phyloP scores from a whole-genome alignment of 2,797 vertebrate genomes.

The Loris lydekkerianus region DNA sequence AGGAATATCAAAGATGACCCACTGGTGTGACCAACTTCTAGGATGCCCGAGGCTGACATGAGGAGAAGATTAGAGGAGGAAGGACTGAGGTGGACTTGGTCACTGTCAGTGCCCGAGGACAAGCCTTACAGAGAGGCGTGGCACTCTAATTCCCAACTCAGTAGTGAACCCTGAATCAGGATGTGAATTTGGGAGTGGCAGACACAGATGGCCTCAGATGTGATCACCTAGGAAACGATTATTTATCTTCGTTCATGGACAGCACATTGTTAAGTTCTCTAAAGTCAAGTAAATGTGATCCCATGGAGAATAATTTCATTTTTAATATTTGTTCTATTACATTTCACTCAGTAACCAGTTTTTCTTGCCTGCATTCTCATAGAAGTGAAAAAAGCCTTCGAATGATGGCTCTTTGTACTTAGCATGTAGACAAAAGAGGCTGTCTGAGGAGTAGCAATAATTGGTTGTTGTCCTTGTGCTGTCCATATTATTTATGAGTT shows the following conservation, averaged over 20 bases:
- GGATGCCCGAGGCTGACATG: neutral
- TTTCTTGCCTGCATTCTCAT: neutral
- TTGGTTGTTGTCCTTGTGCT: neutral
- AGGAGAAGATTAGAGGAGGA: neutral
- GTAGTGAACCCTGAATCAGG: neutral
- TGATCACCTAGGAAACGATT: neutral
- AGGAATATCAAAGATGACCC: neutral
- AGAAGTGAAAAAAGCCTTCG: neutral
- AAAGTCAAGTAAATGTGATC: neutral
- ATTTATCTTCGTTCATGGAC: neutral
- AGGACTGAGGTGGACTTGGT: neutral
- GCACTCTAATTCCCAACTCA: neutral
- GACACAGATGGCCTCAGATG: rapidly evolving
- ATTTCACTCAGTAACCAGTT: neutral
- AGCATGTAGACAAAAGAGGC: neutral
- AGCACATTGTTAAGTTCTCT: neutral
- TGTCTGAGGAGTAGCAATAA: neutral
- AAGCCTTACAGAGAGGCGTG: neutral
- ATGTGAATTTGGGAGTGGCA: neutral
- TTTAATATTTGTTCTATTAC: neutral
- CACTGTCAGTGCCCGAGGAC: neutral
- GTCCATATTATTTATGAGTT: neutral
- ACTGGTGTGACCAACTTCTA: neutral
- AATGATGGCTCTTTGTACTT: neutral
- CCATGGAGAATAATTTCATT: neutral